Evolutionary conservation across 2,797 vertebrate species (phyloP).

Genomic region (Dromococcyx pavoninus): DNA sequence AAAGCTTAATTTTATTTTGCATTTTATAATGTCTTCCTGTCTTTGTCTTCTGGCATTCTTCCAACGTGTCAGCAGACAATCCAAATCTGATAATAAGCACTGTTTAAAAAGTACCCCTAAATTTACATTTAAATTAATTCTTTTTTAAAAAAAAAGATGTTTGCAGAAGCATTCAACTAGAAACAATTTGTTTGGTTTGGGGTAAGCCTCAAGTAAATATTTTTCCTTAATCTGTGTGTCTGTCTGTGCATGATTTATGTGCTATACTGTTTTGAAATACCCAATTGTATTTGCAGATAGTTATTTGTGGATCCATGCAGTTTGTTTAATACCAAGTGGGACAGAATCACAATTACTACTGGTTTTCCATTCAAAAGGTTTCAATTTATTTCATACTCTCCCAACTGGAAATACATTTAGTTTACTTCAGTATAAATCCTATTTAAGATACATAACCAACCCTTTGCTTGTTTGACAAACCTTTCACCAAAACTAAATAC

Average conservation of each 20-base stretch:
- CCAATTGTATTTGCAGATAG: conserved; percentile 52
- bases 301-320: conserved; percentile 59
- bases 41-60: background rate
- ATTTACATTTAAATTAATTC: conserved; percentile 71
- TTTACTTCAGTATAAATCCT: conserved; percentile 29
- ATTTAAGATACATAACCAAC: background rate
- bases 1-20: conserved; percentile 16
- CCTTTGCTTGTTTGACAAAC: conserved; percentile 8
- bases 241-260: conserved; percentile 71
- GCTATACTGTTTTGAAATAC: conserved; percentile 54
- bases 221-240: conserved; percentile 69
- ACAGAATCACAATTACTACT: conserved; percentile 50
- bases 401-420: conserved; percentile 6
- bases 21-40: background rate
- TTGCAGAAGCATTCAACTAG: conserved; percentile 56
- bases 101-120: conserved; percentile 24
- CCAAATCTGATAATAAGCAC: conserved; percentile 55
- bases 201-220: conserved; percentile 66
- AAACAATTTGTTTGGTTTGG: conserved; percentile 69
- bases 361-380: conserved; percentile 35
- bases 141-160: background rate
- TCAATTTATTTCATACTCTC: conserved; percentile 26
- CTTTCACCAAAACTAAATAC: background rate
- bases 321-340: conserved; percentile 56
- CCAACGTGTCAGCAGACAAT: conserved; percentile 4